These are phyloP conservation scores for Dendrocincla tyrannina DNA, from an alignment of 2,797 vertebrate genomes.

Conservation along the genomic window DNA sequence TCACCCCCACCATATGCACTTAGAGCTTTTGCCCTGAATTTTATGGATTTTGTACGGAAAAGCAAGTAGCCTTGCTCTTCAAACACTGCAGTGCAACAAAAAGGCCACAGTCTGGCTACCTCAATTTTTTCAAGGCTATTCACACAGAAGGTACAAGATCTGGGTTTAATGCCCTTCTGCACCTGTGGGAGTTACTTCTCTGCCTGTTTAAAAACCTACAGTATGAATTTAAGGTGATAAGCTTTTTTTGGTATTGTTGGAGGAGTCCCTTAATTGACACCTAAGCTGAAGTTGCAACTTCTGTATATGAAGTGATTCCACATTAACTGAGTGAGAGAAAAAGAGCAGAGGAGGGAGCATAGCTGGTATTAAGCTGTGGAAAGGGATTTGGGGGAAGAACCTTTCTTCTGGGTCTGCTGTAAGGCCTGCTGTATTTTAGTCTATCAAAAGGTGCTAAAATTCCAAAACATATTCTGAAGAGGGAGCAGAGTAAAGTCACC, in stretches of 20 bases:
- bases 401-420: neutral
- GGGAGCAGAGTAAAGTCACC: neutral
- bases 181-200: neutral
- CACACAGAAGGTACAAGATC: neutral
- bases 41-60: neutral
- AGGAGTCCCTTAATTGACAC: neutral
- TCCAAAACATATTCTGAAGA: neutral
- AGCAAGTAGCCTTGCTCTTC: neutral
- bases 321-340: neutral
- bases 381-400: neutral
- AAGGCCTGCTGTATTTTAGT: neutral
- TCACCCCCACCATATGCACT: neutral
- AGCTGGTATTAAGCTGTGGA: neutral
- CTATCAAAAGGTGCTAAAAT: neutral
- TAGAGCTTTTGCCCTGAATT: neutral
- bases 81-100: neutral
- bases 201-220: neutral
- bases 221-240: neutral
- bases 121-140: neutral
- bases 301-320: neutral
- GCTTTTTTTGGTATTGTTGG: neutral
- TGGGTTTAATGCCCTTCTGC: neutral
- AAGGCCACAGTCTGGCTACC: neutral
- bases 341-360: neutral
- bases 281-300: neutral